Base-by-base conservation (phyloP, 2,113 vertebrate genomes). In the Aldabrachelys gigantea region DNA sequence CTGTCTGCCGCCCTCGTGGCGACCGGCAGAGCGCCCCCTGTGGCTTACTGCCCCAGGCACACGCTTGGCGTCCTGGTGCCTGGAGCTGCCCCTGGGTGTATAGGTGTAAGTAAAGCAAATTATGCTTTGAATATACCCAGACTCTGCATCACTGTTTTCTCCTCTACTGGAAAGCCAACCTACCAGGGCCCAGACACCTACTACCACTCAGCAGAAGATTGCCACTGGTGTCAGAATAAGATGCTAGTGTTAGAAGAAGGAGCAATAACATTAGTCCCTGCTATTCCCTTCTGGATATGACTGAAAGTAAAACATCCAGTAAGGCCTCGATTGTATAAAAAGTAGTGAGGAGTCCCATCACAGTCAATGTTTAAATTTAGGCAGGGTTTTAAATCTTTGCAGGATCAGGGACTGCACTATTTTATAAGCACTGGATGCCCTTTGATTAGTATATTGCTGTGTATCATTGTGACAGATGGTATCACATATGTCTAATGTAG, bases 111-210 rank as follows among this genome's bases (percentile, higher is more conserved):
- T 82, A 4, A 69, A 17, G 7, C 14, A 53, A 8, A 8, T 10
- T 78, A 53, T 50, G 16, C 14, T 54, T 79, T 85, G 11, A 75
- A 27, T 25, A 54, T 29, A 35, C 8, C 10, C 49, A 53, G 84
- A 50, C 5, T 17, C 3, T 59, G 5, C 10, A n/a, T 7, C 35
- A n/a, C 27, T 1, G 6, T 13, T 7, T 12, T 79, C 69, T 1
- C 8, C 88, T 89, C n/a, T 80, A 29, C 24, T 41, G 47, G 27
- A 31, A 49, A 47, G 10, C 1, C 22, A 54, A 0, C 9, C 25
- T 7, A 27, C 13, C 44, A 89, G 57, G 57, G 57, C 29, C 19
- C 19, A 17, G 19, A 72, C n/a, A 72, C 35, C n/a, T 72, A 38
- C 19, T 22, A 38, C n/a, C 19, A 38, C 69, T 72, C n/a, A 38